These are phyloP conservation scores for Tetramorium simillimum DNA, from an alignment of 1,140 invertebrate genomes.

Conservation along the genomic window DNA sequence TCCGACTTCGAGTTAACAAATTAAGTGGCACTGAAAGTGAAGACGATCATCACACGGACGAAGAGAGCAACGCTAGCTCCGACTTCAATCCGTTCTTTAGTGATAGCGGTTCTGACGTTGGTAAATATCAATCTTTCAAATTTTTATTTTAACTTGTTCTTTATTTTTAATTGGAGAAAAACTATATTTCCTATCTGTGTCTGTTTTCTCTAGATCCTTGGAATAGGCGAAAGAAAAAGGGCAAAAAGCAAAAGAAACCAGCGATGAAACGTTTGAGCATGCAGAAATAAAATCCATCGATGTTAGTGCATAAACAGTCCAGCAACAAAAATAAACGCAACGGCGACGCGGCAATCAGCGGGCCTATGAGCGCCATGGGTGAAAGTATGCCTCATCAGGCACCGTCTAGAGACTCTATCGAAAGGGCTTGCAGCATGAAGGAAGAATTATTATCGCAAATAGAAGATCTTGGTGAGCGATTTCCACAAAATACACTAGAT, in stretches of 20 bases:
- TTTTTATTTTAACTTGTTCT: background rate
- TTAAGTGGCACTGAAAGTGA: conserved; percentile 87
- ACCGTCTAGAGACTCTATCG: conserved; percentile 92
- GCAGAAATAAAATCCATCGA: conserved; percentile 91
- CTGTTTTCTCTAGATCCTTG: conserved; percentile 89
- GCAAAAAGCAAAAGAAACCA: conserved; percentile 90
- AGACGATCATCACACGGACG: conserved; percentile 86
- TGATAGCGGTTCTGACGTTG: conserved; percentile 93
- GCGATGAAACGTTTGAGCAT: conserved; percentile 89
- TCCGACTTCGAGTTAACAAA: conserved; percentile 88
- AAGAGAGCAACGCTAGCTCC: conserved; percentile 90
- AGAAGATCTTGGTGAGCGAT: conserved; percentile 93
- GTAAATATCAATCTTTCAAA: conserved; percentile 83
- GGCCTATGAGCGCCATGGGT: conserved; percentile 43
- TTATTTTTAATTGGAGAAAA: background rate
- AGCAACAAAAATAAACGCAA: conserved; percentile 76
- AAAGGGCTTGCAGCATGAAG: conserved; percentile 96
- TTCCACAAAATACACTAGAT: conserved; percentile 99
- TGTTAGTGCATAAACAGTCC: conserved; percentile 87
- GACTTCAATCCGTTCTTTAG: conserved; percentile 96
- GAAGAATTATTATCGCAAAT: conserved; percentile 95
- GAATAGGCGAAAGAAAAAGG: conserved; percentile 91
- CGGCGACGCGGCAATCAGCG: conserved; percentile 72
- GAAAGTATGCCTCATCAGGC: conserved; percentile 80
- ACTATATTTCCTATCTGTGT: background rate